Base-by-base conservation (phyloP, 2,113 vertebrate genomes). In the Leucopsar rothschildi region DNA sequence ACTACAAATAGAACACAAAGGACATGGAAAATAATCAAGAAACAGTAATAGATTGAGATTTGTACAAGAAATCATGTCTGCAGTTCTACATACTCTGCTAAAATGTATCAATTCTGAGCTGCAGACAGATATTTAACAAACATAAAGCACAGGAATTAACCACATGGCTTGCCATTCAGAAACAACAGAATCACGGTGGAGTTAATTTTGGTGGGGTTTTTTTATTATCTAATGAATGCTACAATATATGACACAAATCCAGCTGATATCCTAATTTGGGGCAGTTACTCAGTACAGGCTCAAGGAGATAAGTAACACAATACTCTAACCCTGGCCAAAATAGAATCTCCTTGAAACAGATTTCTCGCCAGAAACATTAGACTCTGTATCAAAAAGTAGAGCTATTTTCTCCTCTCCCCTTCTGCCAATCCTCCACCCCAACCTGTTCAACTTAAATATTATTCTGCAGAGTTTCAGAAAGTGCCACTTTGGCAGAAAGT, bases 281-380 rank as follows among this genome's bases (percentile, higher is more conserved):
- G 57, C 21, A 60, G n/a, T 68, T 64, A 40, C 39, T 40, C 39
- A 40, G 22, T n/a, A 60, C 15, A 93, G 20, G 55, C 35, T 87
- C 63, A 47, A 85, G 89, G 61, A 87, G 28, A 39, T 21, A 90
- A 90, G 80, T 63, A 94, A 88, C 18, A 81, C 77, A 76, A 87
- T 29, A 59, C 22, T 70, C 44, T 4, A 89, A 82, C 20, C 9
- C 31, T 1, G 7, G 70, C 37, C 84, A 88, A 87, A 90, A 44
- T 14, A 91, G 65, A 91, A 64, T 47, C 37, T 60, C 65, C 47
- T 79, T 87, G 40, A 85, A 76, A 69, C 6, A 61, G 22, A 56
- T 39, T 95, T 82, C 29, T n/a, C 40, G 57, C 2, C 40, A 57
- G 23, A 79, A 72, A 10, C 27, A 11, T 33, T 57, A 63, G 52